Evolutionary conservation across 2,888 invertebrate species (phyloP).

Genomic region (Ceraclea dissimilis): DNA sequence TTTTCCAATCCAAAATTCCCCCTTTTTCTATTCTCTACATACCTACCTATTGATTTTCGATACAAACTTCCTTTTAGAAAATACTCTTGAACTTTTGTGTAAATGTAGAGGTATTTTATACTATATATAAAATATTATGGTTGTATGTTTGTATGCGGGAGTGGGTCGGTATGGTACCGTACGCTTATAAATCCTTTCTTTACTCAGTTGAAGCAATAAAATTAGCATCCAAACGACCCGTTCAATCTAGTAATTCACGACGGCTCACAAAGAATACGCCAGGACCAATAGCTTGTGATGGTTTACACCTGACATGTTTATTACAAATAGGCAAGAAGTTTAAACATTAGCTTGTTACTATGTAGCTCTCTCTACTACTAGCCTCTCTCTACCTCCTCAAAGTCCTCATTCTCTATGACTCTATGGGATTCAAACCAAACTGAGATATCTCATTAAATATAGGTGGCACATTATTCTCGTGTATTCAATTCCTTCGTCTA

Average conservation of each 20-base stretch:
- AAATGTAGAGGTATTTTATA: too few species aligned
- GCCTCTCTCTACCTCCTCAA: too few species aligned
- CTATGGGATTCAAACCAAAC: constrained; percentile 6
- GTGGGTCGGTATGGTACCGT: constrained; percentile 12
- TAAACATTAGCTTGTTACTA: constrained; percentile 25
- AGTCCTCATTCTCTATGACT: too few species aligned
- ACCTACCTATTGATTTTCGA: constrained; percentile 25
- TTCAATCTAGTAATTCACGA: constrained; percentile 26
- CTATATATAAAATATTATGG: neutral
- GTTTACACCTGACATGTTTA: constrained; percentile 25
- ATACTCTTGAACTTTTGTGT: neutral
- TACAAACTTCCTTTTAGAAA: constrained; percentile 19
- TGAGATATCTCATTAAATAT: constrained; percentile 17
- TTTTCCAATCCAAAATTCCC: constrained; percentile 9
- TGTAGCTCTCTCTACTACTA: too few species aligned
- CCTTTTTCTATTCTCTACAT: constrained; percentile 2
- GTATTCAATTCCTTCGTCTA: too few species aligned
- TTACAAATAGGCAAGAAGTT: constrained; percentile 26
- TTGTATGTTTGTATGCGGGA: constrained; percentile 8
- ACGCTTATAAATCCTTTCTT: constrained; percentile 24
- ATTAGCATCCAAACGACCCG: constrained; percentile 27
- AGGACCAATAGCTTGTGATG: constrained; percentile 24
- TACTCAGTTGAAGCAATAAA: constrained; percentile 25
- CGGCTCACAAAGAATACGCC: constrained; percentile 26
- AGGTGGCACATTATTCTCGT: too few species aligned